A percentile compares a stretch with the other conserved stretches of the same genome.
Conservation (phyloP, 2,113 vertebrate genomes). For the Ardeotis arabs region DNA sequence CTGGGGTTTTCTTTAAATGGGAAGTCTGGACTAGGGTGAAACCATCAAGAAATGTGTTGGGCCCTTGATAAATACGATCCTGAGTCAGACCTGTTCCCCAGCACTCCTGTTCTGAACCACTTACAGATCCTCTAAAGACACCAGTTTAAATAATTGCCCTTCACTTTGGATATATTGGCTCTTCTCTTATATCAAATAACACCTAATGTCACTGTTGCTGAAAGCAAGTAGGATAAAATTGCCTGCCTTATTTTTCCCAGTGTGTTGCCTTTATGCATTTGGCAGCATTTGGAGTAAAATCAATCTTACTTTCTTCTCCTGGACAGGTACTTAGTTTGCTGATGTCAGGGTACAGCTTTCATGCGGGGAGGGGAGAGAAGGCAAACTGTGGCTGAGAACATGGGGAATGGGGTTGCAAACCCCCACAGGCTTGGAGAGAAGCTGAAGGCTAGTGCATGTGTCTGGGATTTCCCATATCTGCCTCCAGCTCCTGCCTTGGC, state of each 20-base stretch:
- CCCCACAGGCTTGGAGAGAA: neutral
- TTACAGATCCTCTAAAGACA: neutral
- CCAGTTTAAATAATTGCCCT: neutral
- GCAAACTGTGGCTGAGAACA: neutral
- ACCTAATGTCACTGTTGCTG: neutral
- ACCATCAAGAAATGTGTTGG: neutral
- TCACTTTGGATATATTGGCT: constrained; percentile 1
- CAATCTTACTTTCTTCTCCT: neutral
- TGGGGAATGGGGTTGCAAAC: neutral
- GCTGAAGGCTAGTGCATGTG: accelerated
- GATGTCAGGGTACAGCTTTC: neutral
- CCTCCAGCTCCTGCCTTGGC: neutral
- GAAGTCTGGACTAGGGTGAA: neutral
- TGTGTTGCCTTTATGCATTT: constrained; percentile 7
- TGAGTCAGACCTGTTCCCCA: neutral
- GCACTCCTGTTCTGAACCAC: neutral
- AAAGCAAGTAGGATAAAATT: constrained; percentile 5
- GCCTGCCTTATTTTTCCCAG: neutral
- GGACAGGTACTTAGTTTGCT: neutral
- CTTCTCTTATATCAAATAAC: constrained; percentile 8
- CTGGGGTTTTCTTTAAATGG: neutral
- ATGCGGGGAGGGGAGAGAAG: neutral
- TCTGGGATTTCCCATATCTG: neutral
- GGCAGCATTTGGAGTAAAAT: constrained; percentile 33
- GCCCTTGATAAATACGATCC: neutral